Conservation (phyloP, 2,797 vertebrate genomes). For the Pangasius djambal region DNA sequence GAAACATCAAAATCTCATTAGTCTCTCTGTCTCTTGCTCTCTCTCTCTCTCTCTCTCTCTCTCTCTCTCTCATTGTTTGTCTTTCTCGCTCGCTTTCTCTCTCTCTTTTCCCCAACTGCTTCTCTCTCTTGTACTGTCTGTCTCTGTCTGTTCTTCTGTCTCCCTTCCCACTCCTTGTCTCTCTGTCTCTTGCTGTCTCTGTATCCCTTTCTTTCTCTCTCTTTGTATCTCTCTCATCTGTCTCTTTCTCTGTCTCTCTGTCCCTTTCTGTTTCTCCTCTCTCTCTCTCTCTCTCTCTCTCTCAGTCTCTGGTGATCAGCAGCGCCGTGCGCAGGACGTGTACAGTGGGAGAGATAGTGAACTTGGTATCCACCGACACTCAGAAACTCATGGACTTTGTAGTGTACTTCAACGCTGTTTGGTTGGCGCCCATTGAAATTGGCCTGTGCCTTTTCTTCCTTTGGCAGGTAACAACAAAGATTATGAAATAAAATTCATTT, state of each 20-base stretch:
- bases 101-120: neutral
- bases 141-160: neutral
- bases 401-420: slow-evolving; percentile 82
- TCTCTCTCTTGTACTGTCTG: neutral
- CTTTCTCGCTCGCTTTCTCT: neutral
- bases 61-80: neutral
- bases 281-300: neutral
- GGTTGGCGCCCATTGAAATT: slow-evolving; percentile 83
- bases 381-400: slow-evolving; percentile 85
- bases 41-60: neutral
- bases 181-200: neutral
- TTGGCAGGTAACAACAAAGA: slow-evolving; percentile 79
- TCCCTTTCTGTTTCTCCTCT: too few relatives aligned
- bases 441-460: slow-evolving; percentile 84
- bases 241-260: neutral
- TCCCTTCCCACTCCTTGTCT: neutral
- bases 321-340: slow-evolving; percentile 71
- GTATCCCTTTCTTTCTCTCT: neutral
- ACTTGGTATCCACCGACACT: slow-evolving; percentile 83
- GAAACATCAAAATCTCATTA: neutral
- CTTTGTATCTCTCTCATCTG: neutral
- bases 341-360: slow-evolving; percentile 82
- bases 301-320: slow-evolving; percentile 82
- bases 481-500: too few relatives aligned
- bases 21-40: neutral